A percentile compares a stretch with the other conserved stretches of the same genome.
These are phyloP conservation scores for Tipula unca DNA, from an alignment of 2,888 invertebrate genomes.

Conservation along the genomic window DNA sequence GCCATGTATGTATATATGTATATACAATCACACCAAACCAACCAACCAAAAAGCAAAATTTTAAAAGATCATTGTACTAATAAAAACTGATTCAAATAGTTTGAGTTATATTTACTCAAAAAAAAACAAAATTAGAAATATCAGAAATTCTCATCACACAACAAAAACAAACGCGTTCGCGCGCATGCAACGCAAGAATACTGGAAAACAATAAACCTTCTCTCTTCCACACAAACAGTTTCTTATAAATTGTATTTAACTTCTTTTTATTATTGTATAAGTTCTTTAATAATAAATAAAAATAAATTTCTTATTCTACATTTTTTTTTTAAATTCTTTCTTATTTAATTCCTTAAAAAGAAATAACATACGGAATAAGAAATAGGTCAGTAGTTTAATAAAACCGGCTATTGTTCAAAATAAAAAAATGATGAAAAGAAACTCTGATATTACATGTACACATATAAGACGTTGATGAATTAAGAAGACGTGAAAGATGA, in stretches of 20 bases:
- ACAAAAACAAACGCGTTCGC: neutral
- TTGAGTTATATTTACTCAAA: constrained; percentile 4
- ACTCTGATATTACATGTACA: neutral
- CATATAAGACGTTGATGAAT: neutral
- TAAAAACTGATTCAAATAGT: neutral
- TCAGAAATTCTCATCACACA: neutral
- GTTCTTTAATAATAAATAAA: constrained; percentile 14
- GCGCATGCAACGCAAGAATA: neutral
- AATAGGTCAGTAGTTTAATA: constrained; percentile 20
- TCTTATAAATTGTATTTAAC: neutral
- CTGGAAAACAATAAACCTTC: neutral
- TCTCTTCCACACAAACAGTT: neutral
- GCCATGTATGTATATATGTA: too few relatives aligned
- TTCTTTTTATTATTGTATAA: neutral
- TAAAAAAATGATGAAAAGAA: constrained; percentile 1
- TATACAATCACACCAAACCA: too few relatives aligned
- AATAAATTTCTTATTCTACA: neutral
- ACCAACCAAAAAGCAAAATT: neutral
- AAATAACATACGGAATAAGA: constrained; percentile 8
- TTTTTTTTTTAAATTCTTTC: neutral
- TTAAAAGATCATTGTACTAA: neutral
- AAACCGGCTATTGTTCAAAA: constrained; percentile 17
- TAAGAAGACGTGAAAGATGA: neutral
- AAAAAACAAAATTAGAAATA: neutral
- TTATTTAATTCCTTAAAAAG: constrained; percentile 8